A percentile compares a stretch with the other conserved stretches of the same genome.
These are phyloP conservation scores for Luperina testacea DNA, from an alignment of 2,888 invertebrate genomes.

Conservation along the genomic window DNA sequence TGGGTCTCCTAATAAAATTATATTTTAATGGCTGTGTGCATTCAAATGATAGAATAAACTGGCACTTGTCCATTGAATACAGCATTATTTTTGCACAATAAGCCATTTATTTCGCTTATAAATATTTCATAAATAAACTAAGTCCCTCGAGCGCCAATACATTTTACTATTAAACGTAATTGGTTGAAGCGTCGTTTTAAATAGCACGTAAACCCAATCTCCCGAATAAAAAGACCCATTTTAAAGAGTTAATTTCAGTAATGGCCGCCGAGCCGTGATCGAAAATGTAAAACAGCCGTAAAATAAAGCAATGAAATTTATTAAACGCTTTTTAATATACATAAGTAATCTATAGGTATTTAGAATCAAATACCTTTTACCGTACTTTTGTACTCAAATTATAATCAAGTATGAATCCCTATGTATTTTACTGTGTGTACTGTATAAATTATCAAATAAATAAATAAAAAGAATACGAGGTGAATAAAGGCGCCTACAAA, in stretches of 20 bases:
- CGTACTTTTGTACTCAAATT: too few relatives aligned
- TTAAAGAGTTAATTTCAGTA: constrained; percentile 56
- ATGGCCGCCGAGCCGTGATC: constrained; percentile 29
- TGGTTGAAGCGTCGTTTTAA: constrained; percentile 21
- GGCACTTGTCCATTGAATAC: not conserved
- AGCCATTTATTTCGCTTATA: not conserved
- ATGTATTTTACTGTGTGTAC: too few relatives aligned
- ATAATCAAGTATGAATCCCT: too few relatives aligned
- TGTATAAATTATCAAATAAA: too few relatives aligned
- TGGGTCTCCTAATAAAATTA: constrained; percentile 2
- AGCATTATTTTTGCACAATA: not conserved
- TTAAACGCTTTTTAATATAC: constrained; percentile 1
- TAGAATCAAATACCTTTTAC: too few relatives aligned
- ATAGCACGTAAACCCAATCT: constrained; percentile 36
- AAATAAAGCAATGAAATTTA: constrained; percentile 30
- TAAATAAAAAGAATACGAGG: not conserved
- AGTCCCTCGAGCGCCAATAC: constrained; percentile 4
- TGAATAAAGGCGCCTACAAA: too few relatives aligned
- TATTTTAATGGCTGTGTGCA: not conserved
- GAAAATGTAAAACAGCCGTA: constrained; percentile 29
- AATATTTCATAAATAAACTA: constrained; percentile 11
- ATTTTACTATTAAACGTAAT: constrained; percentile 30
- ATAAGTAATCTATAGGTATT: not conserved
- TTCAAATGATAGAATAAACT: not conserved
- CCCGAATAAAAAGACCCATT: constrained; percentile 34